These are phyloP conservation scores for Drosophila recens DNA, from an alignment of 2,888 invertebrate species.

Conservation along the genomic window DNA sequence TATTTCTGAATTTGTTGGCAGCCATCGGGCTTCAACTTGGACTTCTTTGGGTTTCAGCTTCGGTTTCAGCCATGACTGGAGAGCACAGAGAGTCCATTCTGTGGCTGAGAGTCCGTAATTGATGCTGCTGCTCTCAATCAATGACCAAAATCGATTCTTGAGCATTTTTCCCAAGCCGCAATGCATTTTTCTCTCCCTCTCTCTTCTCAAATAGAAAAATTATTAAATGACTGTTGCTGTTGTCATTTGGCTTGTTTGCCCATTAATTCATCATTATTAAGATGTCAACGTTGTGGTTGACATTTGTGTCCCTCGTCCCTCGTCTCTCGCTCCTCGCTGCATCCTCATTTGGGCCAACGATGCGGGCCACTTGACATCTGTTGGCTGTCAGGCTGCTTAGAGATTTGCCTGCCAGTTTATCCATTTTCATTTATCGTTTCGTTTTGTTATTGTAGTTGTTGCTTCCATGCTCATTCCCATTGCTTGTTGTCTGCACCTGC, in stretches of 20 bases:
- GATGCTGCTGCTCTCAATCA: constrained; percentile 77
- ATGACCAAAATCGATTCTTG: constrained; percentile 66
- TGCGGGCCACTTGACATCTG: constrained; percentile 81
- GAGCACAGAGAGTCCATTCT: constrained; percentile 13
- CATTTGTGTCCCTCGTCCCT: constrained; percentile 65
- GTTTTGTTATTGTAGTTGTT: constrained; percentile 4
- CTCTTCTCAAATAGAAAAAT: constrained; percentile 64
- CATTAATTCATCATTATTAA: constrained; percentile 84
- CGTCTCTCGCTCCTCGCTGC: constrained; percentile 2
- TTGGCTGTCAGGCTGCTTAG: constrained; percentile 56
- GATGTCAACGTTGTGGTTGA: constrained; percentile 82
- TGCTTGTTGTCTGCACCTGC: constrained; percentile 69
- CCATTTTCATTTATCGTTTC: constrained; percentile 9
- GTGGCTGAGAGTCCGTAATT: constrained; percentile 56
- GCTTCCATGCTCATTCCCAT: constrained; percentile 10
- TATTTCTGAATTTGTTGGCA: constrained; percentile 80
- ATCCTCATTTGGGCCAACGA: constrained; percentile 33
- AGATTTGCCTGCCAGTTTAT: constrained; percentile 53
- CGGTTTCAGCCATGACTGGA: neutral
- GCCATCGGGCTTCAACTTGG: constrained; percentile 50
- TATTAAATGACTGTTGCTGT: constrained; percentile 63
- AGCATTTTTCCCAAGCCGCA: constrained; percentile 57
- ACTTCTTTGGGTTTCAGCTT: constrained; percentile 1
- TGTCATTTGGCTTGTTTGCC: constrained; percentile 75
- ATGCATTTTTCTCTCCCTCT: constrained; percentile 40